These are phyloP conservation scores for Macrosteles quadrilineatus DNA, from an alignment of 1,140 invertebrate genomes.

Conservation along the genomic window DNA sequence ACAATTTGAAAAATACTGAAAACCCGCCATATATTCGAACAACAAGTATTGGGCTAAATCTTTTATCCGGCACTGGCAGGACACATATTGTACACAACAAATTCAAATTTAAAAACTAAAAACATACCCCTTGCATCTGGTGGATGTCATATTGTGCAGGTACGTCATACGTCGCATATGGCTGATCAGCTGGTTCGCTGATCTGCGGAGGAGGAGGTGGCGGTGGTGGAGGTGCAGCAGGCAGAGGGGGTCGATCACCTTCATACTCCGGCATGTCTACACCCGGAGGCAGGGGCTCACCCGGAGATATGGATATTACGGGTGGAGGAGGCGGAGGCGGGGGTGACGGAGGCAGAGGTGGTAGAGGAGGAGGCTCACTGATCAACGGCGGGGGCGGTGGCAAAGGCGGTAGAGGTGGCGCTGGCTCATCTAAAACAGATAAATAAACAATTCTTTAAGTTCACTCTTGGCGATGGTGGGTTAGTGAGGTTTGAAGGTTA, in stretches of 20 bases:
- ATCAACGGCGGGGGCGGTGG: constrained; percentile 27
- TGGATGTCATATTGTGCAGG: constrained; percentile 11
- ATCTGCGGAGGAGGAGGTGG: constrained; percentile 28
- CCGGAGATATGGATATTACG: constrained; percentile 10
- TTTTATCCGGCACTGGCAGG: no score
- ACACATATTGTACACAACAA: no score
- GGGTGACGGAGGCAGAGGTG: constrained; percentile 25
- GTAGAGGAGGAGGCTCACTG: no score
- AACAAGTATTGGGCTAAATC: no score
- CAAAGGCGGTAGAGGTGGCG: constrained; percentile 19
- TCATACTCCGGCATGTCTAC: constrained; percentile 48
- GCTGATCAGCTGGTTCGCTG: no score
- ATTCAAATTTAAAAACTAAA: no score
- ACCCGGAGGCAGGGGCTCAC: constrained; percentile 56
- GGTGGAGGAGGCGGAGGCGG: constrained; percentile 26
- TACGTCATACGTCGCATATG: neutral
- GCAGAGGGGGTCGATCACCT: constrained; percentile 16
- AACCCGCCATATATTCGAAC: no score
- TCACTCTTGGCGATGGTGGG: no score
- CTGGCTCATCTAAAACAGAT: neutral
- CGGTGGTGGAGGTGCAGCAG: constrained; percentile 33
- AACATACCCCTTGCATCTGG: constrained; percentile 6
- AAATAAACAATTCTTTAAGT: no score
- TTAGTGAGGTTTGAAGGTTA: no score
- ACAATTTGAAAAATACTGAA: no score